These are phyloP conservation scores for human DNA, from an alignment of 2,113 vertebrate species.

Conservation along the genomic window DNA sequence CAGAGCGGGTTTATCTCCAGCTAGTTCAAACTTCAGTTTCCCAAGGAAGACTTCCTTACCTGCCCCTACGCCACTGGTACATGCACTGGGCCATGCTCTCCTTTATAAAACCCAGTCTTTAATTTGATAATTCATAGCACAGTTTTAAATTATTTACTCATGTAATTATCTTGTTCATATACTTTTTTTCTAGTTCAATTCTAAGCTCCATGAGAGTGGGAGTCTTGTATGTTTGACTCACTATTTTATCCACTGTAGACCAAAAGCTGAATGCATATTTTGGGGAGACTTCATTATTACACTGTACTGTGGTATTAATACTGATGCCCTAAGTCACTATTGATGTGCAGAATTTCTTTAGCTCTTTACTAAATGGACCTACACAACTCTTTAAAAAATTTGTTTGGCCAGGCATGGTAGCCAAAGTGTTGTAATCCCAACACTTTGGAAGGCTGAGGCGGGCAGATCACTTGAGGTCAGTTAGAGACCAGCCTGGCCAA, in stretches of 20 bases:
- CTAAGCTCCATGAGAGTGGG: neutral
- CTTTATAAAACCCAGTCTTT: neutral
- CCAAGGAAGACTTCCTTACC: neutral
- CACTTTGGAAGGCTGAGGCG: too few species aligned
- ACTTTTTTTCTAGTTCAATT: neutral
- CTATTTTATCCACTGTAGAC: neutral
- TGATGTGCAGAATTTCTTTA: neutral
- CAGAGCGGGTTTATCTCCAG: neutral
- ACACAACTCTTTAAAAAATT: neutral
- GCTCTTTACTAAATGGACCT: neutral
- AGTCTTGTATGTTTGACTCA: neutral
- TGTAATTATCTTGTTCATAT: neutral
- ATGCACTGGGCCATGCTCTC: neutral
- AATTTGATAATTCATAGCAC: neutral
- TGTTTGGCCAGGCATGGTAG: too few species aligned
- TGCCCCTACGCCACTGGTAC: fast-evolving
- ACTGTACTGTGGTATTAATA: neutral
- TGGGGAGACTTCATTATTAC: neutral
- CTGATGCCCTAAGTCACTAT: neutral
- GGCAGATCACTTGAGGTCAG: too few species aligned
- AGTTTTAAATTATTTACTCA: neutral
- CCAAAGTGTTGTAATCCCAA: too few species aligned
- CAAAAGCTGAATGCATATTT: neutral
- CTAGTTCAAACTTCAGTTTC: neutral
- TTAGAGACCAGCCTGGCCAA: too few species aligned